Evolutionary conservation across 2,113 vertebrate species (phyloP).

Genomic region (Lophura nycthemera): DNA sequence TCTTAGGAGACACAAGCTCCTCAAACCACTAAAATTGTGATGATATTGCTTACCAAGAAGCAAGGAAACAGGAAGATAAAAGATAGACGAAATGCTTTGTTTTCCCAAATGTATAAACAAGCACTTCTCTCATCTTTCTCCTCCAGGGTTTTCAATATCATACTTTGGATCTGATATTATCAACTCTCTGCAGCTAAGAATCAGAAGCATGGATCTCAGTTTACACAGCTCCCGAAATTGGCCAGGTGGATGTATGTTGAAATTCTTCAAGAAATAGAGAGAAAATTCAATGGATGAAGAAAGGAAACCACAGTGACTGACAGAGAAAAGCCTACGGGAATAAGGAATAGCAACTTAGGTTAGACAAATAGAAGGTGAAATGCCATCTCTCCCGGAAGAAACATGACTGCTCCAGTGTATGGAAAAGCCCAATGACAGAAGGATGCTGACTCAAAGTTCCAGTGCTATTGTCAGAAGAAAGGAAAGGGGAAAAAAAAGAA

Average conservation of each 20-base stretch:
- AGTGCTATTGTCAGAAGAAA: neutral
- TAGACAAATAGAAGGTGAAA: neutral
- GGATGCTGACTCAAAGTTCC: neutral
- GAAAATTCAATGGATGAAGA: neutral
- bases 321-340: neutral
- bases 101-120: neutral
- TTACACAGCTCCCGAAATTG: neutral
- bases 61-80: neutral
- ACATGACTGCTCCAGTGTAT: rapidly evolving
- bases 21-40: neutral
- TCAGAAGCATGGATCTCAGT: neutral
- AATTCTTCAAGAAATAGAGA: neutral
- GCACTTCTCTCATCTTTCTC: neutral
- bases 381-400: neutral
- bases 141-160: neutral
- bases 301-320: neutral
- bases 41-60: neutral
- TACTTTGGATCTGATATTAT: neutral
- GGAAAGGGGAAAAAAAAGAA: neutral
- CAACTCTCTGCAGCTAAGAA: neutral
- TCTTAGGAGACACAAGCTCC: neutral
- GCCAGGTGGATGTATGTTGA: neutral
- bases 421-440: neutral
- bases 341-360: neutral
- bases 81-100: neutral